Evolutionary conservation across 2,888 invertebrate species (phyloP).

Genomic region (Sabellastarte sp.): DNA sequence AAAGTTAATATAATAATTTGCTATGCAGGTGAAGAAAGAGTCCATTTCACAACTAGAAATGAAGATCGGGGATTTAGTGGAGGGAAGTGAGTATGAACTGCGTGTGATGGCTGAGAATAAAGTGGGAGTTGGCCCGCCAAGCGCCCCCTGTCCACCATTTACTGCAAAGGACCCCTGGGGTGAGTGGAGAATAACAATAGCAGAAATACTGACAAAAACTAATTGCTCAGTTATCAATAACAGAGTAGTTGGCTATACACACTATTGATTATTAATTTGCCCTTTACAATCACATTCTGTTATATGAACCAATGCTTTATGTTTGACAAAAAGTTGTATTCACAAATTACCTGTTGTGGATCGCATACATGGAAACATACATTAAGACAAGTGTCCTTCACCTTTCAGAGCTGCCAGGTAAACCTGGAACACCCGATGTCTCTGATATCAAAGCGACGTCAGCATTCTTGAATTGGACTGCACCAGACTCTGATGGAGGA

Average conservation of each 20-base stretch:
- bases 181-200: not conserved
- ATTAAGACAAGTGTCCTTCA: no score
- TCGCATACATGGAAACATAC: no score
- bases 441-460: slow-evolving; percentile 67
- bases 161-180: slow-evolving; percentile 4
- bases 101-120: slow-evolving; percentile 5
- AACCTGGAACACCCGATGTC: not conserved
- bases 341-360: no score
- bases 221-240: slow-evolving; percentile 12
- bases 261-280: no score
- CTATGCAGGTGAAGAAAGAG: not conserved
- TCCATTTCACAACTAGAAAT: not conserved
- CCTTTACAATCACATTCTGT: no score
- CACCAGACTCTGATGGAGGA: slow-evolving; percentile 40
- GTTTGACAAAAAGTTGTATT: no score
- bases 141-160: not conserved
- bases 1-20: no score
- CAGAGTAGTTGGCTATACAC: no score
- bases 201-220: not conserved
- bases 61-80: not conserved
- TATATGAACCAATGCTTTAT: no score
- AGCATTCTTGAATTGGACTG: slow-evolving; percentile 69
- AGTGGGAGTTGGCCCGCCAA: not conserved
- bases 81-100: slow-evolving; percentile 3
- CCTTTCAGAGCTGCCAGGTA: not conserved